Evolutionary conservation across 2,888 invertebrate genomes (phyloP), one percentile per base, ranked within the genome.

Genomic region (Cantharis flavilabris): DNA sequence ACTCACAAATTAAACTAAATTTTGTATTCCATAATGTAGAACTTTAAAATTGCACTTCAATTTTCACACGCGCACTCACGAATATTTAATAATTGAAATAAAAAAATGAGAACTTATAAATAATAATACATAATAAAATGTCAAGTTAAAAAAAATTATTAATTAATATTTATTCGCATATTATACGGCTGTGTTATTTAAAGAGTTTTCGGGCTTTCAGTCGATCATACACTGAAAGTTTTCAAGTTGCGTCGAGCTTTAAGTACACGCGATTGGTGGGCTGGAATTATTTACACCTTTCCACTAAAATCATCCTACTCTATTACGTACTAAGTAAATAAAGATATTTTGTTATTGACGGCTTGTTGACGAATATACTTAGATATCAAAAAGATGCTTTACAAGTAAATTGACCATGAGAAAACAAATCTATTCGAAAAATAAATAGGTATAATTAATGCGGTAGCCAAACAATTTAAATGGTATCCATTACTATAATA

Each of bases 201-300:
- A 9, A 26, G 73, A 71, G 73, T 73, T 80, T 80, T 80, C 77
- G 64, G 71, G 76, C 63, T 75, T 79, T 80, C 76, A 78, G 77
- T 77, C 73, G 78, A 71, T 70, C 71, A 75, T 65, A 62, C 70
- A 82, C 82, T 82, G 82, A 78, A 81, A 72, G 69, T 74, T 69
- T 69, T 49, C 72, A 73, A 72, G 70, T 73, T 72, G 71, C 79
- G 79, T 49, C 71, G 75, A 74, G 76, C 76, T 79, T 82, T 82
- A 82, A 79, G 81, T 82, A 82, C 73, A 67, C 75, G 69, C 78
- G 73, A 80, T 76, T 78, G 81, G 80, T 80, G 77, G 14, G 33
- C 14, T 16, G 62, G 73, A 74, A 73, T 65, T 78, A 70, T 78
- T 78, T 75, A 73, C 78, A 76, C 78, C 78, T 73, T 78, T 73